A percentile compares a stretch with the other conserved stretches of the same genome.
phyloP scores from a whole-genome alignment of 2,888 invertebrate genomes.

The Drosophila pseudotalamancana region DNA sequence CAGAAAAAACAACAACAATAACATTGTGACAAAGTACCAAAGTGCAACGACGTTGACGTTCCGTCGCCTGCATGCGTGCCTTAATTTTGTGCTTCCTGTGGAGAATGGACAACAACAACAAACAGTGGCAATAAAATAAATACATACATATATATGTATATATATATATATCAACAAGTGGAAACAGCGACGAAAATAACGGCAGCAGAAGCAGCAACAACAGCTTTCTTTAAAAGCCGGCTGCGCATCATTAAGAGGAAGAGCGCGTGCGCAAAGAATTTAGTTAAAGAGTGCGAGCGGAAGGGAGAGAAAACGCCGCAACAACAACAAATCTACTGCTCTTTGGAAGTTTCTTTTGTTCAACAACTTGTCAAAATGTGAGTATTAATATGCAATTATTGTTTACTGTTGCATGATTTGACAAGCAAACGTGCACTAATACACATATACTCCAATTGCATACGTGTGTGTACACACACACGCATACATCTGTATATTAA shows the following conservation, averaged over 20 bases:
- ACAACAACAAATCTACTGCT: slow-evolving; percentile 10
- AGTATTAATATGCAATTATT: slow-evolving; percentile 74
- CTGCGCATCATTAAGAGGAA: slow-evolving; percentile 39
- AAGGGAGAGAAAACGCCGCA: slow-evolving; percentile 1
- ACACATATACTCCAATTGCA: not conserved
- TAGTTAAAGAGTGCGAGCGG: slow-evolving; percentile 4
- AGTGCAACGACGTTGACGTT: slow-evolving; percentile 60
- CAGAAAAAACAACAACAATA: slow-evolving; percentile 34
- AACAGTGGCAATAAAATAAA: slow-evolving; percentile 27
- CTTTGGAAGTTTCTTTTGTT: slow-evolving; percentile 18
- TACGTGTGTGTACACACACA: not conserved
- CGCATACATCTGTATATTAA: slow-evolving; percentile 6
- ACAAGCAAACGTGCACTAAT: slow-evolving; percentile 6
- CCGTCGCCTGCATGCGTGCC: slow-evolving; percentile 63
- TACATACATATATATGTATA: slow-evolving; percentile 15
- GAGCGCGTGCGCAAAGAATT: slow-evolving; percentile 19
- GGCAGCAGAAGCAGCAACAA: slow-evolving; percentile 26
- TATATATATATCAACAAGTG: slow-evolving; percentile 52
- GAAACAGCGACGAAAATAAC: slow-evolving; percentile 20
- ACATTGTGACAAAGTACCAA: slow-evolving; percentile 51
- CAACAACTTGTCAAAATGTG: slow-evolving; percentile 55
- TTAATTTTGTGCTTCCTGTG: slow-evolving; percentile 76
- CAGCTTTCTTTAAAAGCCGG: slow-evolving; percentile 54
- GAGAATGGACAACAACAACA: slow-evolving; percentile 40
- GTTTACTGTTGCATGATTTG: slow-evolving; percentile 57